These are phyloP conservation scores for Aspidiotus destructor DNA, from an alignment of 2,888 invertebrate species.

Conservation along the genomic window DNA sequence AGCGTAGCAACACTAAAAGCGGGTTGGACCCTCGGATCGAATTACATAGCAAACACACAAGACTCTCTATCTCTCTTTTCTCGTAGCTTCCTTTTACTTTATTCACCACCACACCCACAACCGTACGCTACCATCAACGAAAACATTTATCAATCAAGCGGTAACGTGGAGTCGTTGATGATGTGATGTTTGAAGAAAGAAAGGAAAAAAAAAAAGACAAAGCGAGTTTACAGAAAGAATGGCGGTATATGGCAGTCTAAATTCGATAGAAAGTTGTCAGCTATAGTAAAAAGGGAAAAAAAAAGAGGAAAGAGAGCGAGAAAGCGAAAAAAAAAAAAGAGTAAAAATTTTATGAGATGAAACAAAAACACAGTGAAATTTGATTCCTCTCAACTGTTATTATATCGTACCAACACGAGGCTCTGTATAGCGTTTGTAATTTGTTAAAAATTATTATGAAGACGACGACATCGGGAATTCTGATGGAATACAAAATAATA, in stretches of 20 bases:
- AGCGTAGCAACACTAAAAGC: conserved; percentile 33
- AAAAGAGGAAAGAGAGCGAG: conserved; percentile 6
- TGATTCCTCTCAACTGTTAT: not conserved
- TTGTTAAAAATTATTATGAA: too few species aligned
- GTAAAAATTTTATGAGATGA: too few species aligned
- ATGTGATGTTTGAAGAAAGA: conserved; percentile 20
- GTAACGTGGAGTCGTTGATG: conserved; percentile 29
- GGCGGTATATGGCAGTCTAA: conserved; percentile 5
- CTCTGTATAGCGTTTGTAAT: too few species aligned
- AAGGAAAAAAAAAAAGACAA: conserved; percentile 4
- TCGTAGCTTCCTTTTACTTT: conserved; percentile 33
- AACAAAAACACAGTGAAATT: conserved; percentile 22
- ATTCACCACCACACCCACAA: conserved; percentile 29
- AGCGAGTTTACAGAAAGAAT: not conserved
- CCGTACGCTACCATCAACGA: conserved; percentile 17
- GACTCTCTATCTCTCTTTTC: not conserved
- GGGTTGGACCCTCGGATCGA: conserved; percentile 30
- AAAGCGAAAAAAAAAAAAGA: not conserved
- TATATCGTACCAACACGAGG: too few species aligned
- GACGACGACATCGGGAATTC: too few species aligned
- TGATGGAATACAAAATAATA: too few species aligned
- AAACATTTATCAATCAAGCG: conserved; percentile 32
- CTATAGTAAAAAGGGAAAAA: conserved; percentile 7
- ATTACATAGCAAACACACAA: conserved; percentile 32
- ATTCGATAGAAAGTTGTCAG: conserved; percentile 30